Conservation (phyloP, 2,113 vertebrate genomes). For the human region GRCh38 chr12:110874001-110874500, state of each 20-base stretch:
- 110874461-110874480: neutral
- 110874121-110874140: neutral
- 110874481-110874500: neutral
- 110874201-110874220: neutral
- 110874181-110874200: neutral
- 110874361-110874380: neutral
- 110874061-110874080: neutral
- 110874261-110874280: neutral
- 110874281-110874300: neutral
- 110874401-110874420: neutral
- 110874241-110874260: neutral
- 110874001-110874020: neutral
- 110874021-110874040: neutral
- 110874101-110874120: neutral
- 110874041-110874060: neutral
- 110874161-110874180: accelerated
- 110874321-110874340: neutral
- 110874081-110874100: neutral
- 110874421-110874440: neutral
- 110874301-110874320: neutral
- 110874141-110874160: neutral
- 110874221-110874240: neutral
- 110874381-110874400: neutral
- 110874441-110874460: neutral
- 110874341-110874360: neutral